These are phyloP conservation scores for Buphagus erythrorhynchus DNA, from an alignment of 2,797 vertebrate species.

Conservation along the genomic window DNA sequence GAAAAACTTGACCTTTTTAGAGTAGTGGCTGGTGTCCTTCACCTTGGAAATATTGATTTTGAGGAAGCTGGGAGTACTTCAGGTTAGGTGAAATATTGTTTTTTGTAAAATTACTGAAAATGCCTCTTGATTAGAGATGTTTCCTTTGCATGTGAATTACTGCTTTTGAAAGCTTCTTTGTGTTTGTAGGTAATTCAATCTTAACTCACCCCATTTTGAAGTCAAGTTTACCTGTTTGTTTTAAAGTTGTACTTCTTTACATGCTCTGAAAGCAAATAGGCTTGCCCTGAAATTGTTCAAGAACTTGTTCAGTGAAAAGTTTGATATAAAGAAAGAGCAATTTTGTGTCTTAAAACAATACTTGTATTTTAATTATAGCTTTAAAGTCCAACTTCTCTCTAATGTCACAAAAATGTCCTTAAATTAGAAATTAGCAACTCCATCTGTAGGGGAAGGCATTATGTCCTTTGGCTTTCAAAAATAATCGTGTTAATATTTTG, in stretches of 20 bases:
- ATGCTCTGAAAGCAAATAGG: background rate
- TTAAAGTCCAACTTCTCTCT: background rate
- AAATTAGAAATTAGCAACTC: background rate
- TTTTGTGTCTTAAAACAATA: background rate
- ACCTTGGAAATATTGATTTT: slow-evolving; percentile 96
- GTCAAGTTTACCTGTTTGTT: background rate
- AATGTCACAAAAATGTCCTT: background rate
- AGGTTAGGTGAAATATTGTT: slow-evolving; percentile 77
- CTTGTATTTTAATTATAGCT: background rate
- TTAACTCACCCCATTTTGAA: background rate
- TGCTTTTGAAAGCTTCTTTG: background rate
- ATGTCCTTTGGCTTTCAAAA: background rate
- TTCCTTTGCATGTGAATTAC: background rate
- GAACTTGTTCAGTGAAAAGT: background rate
- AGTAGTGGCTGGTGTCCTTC: slow-evolving; percentile 94
- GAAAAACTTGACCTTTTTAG: slow-evolving; percentile 96
- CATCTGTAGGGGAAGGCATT: background rate
- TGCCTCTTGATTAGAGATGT: background rate
- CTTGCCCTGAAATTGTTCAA: background rate
- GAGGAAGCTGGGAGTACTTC: slow-evolving; percentile 96
- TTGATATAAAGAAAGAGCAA: background rate
- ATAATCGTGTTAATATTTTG: background rate
- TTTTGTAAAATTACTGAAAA: slow-evolving; percentile 6
- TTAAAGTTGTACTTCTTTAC: background rate
- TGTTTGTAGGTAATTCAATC: background rate